Base-by-base conservation (phyloP, 2,888 invertebrate genomes). In the Lasiommata megera region DNA sequence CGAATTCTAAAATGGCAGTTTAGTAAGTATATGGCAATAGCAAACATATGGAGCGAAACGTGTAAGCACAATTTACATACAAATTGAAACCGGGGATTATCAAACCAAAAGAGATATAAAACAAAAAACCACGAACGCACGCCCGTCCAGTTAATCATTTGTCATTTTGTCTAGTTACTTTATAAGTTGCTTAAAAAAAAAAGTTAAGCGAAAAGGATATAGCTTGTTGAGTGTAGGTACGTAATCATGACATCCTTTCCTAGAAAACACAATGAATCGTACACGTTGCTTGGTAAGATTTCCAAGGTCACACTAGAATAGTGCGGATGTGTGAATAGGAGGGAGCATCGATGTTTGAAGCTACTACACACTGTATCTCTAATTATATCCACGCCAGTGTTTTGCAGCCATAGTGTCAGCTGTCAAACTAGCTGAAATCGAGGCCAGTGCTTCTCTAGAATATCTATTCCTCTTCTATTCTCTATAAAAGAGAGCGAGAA, bases 241-340 rank as follows among this genome's bases (percentile, higher is more conserved):
- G 56, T 58, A 65, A 67, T 62, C 48, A 44, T 53, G 40, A 44
- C 66, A 67, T 67, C 68, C 65, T 67, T 68, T 66, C 67, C 63
- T 70, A 68, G 67, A 71, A 68, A 63, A 62, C 55, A 50, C 63
- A 62, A 62, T 61, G 67, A 69, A 69, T 64, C 71, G 74, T 72
- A 74, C 68, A 63, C 70, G 74, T 74, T 75, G 73, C 75, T 75
- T 69, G 59, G 77, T 76, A 76, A 71, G 70, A 75, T 74, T 66
- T 68, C 73, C 81, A 84, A 86, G 86, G 86, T 68, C 83, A 69
- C 61, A 64, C 77, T 66, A 80, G 82, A 83, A 84, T 84, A 85
- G 78, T 79, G 71, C 70, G 69, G 65, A 68, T 70, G 73, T 75
- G 79, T 77, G 80, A 77, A 80, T 78, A 72, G 70, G 69, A 56